Base-by-base conservation (phyloP, 1,140 invertebrate species). In the Platorchestia sp. region DNA sequence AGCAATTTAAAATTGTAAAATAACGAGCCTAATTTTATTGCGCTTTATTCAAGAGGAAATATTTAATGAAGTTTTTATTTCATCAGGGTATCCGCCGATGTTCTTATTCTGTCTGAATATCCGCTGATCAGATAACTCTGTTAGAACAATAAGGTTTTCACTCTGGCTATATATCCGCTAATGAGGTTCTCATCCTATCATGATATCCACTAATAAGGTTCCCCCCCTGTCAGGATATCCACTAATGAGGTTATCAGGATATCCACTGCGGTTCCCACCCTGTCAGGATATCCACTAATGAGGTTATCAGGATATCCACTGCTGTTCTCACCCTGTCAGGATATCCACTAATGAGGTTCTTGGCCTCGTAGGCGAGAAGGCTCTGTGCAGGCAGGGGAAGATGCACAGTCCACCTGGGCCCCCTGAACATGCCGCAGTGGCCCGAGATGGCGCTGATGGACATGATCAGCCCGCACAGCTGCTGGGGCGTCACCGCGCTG, bases 311-410 rank as follows among this genome's bases (percentile, higher is more conserved):
- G n/a, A n/a, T n/a, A n/a, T n/a, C n/a, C n/a, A n/a, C n/a, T n/a
- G n/a, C n/a, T n/a, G n/a, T 36, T 36, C 43, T 95, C 41, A 89
- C 86, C 75, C 86, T 42, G 42, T 87, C n/a, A 53, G 51, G 42
- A 45, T 95, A 53, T 87, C 53, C 95, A 41, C 51, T 41, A 5
- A 95, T 53, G 41, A 53, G 95, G 27, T 95, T 90, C 36, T 90
- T 59, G 5, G 47, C 45, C 47, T 95, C 51, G 40, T 75, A 86
- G 41, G 95, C 5, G 41, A 42, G 59, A 0, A 53, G 91, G 22
- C 47, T 93, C 16, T 93, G 59, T n/a, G 59, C 45, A n/a, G 95
- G 95, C 41, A 93, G 40, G 0, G 95, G 95, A 10, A 95, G 95
- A 7, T 86, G 40, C 3, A 95, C 95, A 16, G 95, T 51, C 95